These are phyloP conservation scores for Danio jaintianensis DNA, from an alignment of 2,797 vertebrate species.

Conservation along the genomic window DNA sequence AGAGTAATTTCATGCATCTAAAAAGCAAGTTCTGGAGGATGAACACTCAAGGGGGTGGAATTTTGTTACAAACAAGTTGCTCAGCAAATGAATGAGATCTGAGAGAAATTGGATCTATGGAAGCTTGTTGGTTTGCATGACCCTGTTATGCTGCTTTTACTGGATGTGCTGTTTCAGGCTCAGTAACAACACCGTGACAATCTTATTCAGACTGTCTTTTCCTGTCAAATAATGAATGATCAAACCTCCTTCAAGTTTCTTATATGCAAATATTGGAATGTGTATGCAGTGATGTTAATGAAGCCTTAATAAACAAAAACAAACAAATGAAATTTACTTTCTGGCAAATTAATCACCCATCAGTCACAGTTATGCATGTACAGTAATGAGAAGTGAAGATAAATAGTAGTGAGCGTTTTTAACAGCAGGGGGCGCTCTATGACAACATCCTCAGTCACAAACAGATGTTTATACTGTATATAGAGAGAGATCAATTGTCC, in stretches of 20 bases:
- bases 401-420: neutral
- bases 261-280: conserved; percentile 53
- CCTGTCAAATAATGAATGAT: conserved; percentile 42
- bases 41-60: neutral
- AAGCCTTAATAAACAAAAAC: conserved; percentile 51
- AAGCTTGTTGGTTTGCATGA: conserved; percentile 71
- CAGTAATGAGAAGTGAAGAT: too few relatives aligned
- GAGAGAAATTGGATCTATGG: neutral
- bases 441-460: neutral
- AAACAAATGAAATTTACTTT: conserved; percentile 20
- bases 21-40: neutral
- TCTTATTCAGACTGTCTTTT: conserved; percentile 33
- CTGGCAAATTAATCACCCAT: neutral
- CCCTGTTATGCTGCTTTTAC: conserved; percentile 64
- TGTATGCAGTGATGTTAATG: conserved; percentile 50
- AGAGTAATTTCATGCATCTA: neutral
- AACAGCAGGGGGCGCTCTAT: conserved; percentile 37
- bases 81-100: conserved; percentile 18
- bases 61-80: neutral
- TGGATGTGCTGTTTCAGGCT: conserved; percentile 47
- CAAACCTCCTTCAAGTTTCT: conserved; percentile 44
- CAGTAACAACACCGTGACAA: neutral
- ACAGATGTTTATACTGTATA: too few relatives aligned
- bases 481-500: too few relatives aligned
- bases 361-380: too few relatives aligned